A percentile compares a stretch with the other conserved stretches of the same genome.
phyloP scores from a whole-genome alignment of 2,888 invertebrate genomes.

The Nomada fabriciana region DNA sequence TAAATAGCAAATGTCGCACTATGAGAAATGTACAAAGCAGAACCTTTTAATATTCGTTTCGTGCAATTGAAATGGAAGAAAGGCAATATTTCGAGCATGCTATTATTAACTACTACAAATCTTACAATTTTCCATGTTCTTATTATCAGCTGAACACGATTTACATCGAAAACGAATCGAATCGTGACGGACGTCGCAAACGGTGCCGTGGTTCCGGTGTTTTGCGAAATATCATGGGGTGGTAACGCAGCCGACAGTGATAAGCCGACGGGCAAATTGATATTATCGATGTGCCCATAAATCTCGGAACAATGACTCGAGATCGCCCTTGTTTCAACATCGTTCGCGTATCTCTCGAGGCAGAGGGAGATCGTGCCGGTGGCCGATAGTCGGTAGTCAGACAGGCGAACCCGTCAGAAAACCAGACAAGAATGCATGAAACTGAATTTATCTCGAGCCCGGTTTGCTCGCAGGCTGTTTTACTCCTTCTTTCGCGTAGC shows the following conservation, averaged over 20 bases:
- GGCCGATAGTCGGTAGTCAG: constrained; percentile 57
- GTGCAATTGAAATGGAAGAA: neutral
- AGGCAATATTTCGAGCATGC: neutral
- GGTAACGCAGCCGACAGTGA: constrained; percentile 10
- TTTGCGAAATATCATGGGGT: constrained; percentile 40
- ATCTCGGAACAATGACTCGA: constrained; percentile 59
- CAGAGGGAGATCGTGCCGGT: constrained; percentile 45
- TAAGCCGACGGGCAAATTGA: constrained; percentile 45
- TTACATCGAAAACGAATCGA: neutral
- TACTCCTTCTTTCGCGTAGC: constrained; percentile 16
- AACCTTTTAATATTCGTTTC: no score
- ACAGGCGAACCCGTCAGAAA: constrained; percentile 75
- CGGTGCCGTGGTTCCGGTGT: neutral
- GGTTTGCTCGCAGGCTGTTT: constrained; percentile 61
- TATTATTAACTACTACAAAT: no score
- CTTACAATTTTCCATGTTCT: neutral
- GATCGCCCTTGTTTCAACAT: constrained; percentile 48
- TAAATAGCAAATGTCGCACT: no score
- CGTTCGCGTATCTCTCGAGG: constrained; percentile 47
- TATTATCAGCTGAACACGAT: neutral
- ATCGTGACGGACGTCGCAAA: neutral
- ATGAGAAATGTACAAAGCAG: no score
- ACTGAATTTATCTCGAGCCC: constrained; percentile 78
- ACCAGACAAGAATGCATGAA: constrained; percentile 79
- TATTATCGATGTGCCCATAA: constrained; percentile 57